These are phyloP conservation scores for Phaethornis superciliosus DNA, from an alignment of 2,113 vertebrate genomes.

Conservation along the genomic window DNA sequence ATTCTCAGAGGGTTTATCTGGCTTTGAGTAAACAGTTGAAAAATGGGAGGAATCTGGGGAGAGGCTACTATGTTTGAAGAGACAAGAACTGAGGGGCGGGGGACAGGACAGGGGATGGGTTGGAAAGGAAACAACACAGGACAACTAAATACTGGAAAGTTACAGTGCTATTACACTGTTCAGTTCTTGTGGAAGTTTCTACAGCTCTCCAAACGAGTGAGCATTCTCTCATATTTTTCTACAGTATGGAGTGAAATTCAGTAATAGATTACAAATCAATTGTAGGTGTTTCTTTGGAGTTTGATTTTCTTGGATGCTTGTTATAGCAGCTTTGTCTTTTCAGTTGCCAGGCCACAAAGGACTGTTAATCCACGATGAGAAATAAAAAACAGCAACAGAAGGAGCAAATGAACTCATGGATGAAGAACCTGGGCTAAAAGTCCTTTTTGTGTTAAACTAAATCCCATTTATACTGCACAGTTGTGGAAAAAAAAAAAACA, in stretches of 20 bases:
- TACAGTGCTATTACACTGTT: neutral
- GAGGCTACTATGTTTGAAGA: neutral
- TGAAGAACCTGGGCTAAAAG: neutral
- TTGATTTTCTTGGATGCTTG: neutral
- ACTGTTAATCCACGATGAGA: neutral
- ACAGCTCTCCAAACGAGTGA: neutral
- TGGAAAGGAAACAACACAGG: neutral
- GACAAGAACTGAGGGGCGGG: neutral
- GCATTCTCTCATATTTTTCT: neutral
- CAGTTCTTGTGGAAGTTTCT: neutral
- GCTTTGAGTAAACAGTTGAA: neutral
- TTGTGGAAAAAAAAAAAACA: neutral
- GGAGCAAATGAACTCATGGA: neutral
- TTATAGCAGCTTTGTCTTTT: neutral
- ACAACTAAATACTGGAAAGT: neutral
- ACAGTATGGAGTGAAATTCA: neutral
- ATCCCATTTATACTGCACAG: neutral
- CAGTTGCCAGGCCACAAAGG: neutral
- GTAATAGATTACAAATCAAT: neutral
- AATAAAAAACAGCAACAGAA: neutral
- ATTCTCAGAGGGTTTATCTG: neutral
- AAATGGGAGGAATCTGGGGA: neutral
- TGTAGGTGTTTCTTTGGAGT: constrained; percentile 4
- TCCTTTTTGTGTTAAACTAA: neutral
- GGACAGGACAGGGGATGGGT: neutral